Base-by-base conservation (phyloP, 2,113 vertebrate species). In the Saccopteryx bilineata region DNA sequence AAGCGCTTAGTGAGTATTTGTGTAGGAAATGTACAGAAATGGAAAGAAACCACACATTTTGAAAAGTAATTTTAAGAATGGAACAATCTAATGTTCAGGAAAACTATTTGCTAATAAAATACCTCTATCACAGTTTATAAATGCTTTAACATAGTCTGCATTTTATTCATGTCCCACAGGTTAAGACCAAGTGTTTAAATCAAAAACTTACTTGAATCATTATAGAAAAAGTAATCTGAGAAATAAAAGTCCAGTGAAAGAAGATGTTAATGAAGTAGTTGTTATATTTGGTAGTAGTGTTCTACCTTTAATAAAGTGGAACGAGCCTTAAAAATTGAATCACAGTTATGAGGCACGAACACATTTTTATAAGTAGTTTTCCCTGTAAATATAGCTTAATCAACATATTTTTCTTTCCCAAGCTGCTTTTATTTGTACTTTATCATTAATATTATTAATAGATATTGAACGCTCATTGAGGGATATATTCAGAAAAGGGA, bases 311-410 rank as follows among this genome's bases (percentile, higher is more conserved):
- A 69, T 90, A 60, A 91, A 94, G 71, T 87, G 48, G 18, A 87
- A 74, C 23, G 13, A 68, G 7, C n/a, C 56, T 85, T 96, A 69
- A 91, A 83, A 76, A 79, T 28, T 83, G 69, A 94, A 58, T 23
- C 24, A 68, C 8, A 48, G 9, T 17, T 75, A 48, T 61, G 68
- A 71, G 60, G 31, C 15, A 74, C 50, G 46, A 63, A 24, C 58
- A n/a, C 21, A 80, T 92, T 95, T 94, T 91, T 93, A 21, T 66
- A 81, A 69, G 46, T 52, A 71, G 28, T 90, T 87, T 82, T 93
- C 15, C 12, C 82, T 72, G 58, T 83, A 68, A 89, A 54, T 91
- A 72, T 1, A 93, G 58, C 17, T 21, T 81, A 74, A 54, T 3
- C 17, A 88, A 66, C 9, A 19, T 81, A 56, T 24, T 85, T 86